A percentile compares a stretch with the other conserved stretches of the same genome.
phyloP scores from a whole-genome alignment of 1,140 invertebrate species.

The Leptinotarsa lineolata region DNA sequence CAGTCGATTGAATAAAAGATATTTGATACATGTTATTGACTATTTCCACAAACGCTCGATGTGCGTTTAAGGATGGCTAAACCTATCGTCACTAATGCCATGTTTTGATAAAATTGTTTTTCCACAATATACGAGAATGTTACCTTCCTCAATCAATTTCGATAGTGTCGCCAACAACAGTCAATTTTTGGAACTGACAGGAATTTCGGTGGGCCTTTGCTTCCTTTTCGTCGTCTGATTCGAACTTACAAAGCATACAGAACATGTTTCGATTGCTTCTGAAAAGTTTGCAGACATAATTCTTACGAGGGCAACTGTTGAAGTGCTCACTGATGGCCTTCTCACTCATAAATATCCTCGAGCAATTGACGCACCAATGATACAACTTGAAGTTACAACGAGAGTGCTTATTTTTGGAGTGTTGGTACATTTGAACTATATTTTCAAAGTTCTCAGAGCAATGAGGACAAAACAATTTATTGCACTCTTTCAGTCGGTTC shows the following conservation, averaged over 20 bases:
- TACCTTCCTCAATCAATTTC: background rate
- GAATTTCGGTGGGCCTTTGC: conserved; percentile 1
- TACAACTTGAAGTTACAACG: background rate
- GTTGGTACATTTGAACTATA: background rate
- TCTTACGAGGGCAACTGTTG: background rate
- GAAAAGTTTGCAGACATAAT: background rate
- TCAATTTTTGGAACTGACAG: background rate
- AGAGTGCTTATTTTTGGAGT: background rate
- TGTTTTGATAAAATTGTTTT: too few relatives aligned
- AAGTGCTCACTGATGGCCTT: background rate
- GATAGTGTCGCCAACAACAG: conserved; percentile 1
- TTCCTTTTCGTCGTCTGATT: background rate
- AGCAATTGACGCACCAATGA: conserved; percentile 10
- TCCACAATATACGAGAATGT: too few relatives aligned
- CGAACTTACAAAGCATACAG: conserved; percentile 6
- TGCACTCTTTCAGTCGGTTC: background rate
- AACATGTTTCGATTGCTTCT: conserved; percentile 3
- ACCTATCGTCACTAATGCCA: too few relatives aligned
- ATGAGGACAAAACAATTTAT: background rate
- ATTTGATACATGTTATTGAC: too few relatives aligned
- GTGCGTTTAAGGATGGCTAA: too few relatives aligned
- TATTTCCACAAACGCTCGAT: too few relatives aligned
- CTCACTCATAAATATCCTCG: background rate
- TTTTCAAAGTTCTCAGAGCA: background rate
- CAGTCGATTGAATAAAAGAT: too few relatives aligned